Percentiles rank a stretch among this genome's conserved stretches.
These are phyloP conservation scores for Diarsia mendica DNA, from an alignment of 2,888 invertebrate genomes.

Conservation along the genomic window DNA sequence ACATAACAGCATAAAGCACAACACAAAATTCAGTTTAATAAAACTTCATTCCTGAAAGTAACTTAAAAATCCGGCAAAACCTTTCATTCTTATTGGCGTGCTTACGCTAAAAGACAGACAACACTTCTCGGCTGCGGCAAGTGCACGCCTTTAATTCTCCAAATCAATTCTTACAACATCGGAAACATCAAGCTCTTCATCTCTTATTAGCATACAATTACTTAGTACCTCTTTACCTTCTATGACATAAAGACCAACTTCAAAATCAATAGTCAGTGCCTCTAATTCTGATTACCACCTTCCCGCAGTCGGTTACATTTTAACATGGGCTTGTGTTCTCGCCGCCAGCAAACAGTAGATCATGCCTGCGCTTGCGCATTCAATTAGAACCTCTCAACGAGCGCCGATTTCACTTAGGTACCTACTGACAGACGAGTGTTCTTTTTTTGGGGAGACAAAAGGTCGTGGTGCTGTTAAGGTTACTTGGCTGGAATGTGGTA, in stretches of 20 bases:
- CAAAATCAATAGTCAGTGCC: slow-evolving; percentile 14
- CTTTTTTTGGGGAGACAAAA: slow-evolving; percentile 63
- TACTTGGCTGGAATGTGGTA: slow-evolving; percentile 14
- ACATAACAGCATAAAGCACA: no score
- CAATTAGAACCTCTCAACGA: slow-evolving; percentile 73
- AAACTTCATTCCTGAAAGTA: background rate
- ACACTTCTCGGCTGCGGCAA: no score
- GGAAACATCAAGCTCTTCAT: slow-evolving; percentile 38
- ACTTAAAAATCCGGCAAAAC: background rate
- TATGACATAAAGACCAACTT: slow-evolving; percentile 47
- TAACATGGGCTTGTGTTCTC: slow-evolving; percentile 77
- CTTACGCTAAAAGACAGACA: background rate
- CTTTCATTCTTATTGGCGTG: background rate
- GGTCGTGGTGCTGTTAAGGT: slow-evolving; percentile 48
- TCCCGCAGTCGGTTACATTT: slow-evolving; percentile 62
- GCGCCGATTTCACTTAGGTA: slow-evolving; percentile 71
- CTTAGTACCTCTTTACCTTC: slow-evolving; percentile 34
- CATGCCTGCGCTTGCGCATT: slow-evolving; percentile 77
- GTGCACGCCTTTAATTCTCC: background rate
- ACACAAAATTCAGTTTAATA: background rate
- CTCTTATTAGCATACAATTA: slow-evolving; percentile 48
- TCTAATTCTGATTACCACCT: slow-evolving; percentile 58
- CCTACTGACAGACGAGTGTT: slow-evolving; percentile 38
- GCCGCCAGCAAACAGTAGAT: slow-evolving; percentile 82
- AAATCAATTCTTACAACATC: slow-evolving; percentile 17